Evolutionary conservation across 2,888 invertebrate species (phyloP).

Genomic region (Tachystola acroxantha): DNA sequence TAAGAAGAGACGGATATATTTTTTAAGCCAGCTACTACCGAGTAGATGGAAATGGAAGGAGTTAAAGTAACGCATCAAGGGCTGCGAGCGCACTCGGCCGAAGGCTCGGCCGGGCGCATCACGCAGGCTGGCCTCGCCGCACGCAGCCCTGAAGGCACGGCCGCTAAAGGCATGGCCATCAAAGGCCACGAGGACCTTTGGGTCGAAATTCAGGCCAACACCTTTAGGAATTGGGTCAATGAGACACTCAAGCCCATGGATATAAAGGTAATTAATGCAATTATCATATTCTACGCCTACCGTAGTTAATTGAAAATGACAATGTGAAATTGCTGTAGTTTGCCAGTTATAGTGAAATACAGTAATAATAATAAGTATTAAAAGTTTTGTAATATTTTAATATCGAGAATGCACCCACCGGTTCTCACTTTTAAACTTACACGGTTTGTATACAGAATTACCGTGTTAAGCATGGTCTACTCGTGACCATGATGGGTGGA

Average conservation of each 20-base stretch:
- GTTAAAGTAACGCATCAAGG: constrained; percentile 79
- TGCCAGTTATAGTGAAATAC: no score
- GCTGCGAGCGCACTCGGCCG: constrained; percentile 73
- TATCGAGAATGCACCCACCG: no score
- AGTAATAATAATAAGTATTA: no score
- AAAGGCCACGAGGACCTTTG: constrained; percentile 96
- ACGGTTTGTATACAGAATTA: no score
- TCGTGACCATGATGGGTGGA: no score
- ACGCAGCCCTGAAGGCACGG: constrained; percentile 93
- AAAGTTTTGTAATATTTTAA: no score
- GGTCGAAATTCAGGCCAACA: constrained; percentile 97
- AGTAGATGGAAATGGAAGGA: constrained; percentile 56
- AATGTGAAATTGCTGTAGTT: not conserved
- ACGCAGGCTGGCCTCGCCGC: constrained; percentile 91
- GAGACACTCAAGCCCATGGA: constrained; percentile 88
- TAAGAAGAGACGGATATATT: constrained; percentile 27
- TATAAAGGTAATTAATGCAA: constrained; percentile 73
- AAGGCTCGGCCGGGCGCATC: constrained; percentile 80
- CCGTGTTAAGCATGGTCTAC: no score
- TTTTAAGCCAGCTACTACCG: constrained; percentile 20
- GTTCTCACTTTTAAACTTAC: no score
- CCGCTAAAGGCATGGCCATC: constrained; percentile 96
- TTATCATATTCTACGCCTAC: constrained; percentile 2
- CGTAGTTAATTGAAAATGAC: no score
- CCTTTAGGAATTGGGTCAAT: constrained; percentile 98